A percentile compares a stretch with the other conserved stretches of the same genome.
Evolutionary conservation across 1,140 invertebrate genomes (phyloP).

Genomic region (Rhopalosiphum padi): DNA sequence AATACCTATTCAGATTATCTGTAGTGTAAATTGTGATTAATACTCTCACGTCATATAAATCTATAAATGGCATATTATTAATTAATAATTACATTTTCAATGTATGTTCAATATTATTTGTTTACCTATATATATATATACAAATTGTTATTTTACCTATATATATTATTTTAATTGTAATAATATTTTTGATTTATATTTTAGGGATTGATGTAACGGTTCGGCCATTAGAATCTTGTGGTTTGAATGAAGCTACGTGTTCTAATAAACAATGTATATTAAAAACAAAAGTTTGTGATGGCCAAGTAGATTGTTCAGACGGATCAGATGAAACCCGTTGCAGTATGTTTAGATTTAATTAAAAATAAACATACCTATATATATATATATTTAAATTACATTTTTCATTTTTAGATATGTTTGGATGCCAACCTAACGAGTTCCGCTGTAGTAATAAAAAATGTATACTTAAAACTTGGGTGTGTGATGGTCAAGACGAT

Average conservation of each 20-base stretch:
- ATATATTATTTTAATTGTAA: no score
- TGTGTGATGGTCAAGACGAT: constrained; percentile 91
- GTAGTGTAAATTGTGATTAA: not conserved
- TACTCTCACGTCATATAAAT: not conserved
- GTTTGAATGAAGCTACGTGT: constrained; percentile 84
- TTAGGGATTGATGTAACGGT: constrained; percentile 65
- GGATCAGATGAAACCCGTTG: constrained; percentile 89
- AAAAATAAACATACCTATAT: not conserved
- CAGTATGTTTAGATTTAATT: constrained; percentile 69
- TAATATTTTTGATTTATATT: constrained; percentile 37
- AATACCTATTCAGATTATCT: not conserved
- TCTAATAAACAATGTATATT: constrained; percentile 90
- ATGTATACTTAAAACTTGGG: constrained; percentile 91
- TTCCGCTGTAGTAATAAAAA: constrained; percentile 86
- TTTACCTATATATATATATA: not conserved
- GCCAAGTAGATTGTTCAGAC: constrained; percentile 81
- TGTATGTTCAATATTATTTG: not conserved
- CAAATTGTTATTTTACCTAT: not conserved
- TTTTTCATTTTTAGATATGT: constrained; percentile 63
- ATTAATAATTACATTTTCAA: not conserved
- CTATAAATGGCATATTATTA: not conserved
- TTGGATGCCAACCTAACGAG: constrained; percentile 91
- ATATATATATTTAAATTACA: not conserved
- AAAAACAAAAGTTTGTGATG: constrained; percentile 82
- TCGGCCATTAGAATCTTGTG: constrained; percentile 69